A percentile compares a stretch with the other conserved stretches of the same genome.
Conservation (phyloP, 2,113 vertebrate species). For the Leptobrachium ailaonicum region DNA sequence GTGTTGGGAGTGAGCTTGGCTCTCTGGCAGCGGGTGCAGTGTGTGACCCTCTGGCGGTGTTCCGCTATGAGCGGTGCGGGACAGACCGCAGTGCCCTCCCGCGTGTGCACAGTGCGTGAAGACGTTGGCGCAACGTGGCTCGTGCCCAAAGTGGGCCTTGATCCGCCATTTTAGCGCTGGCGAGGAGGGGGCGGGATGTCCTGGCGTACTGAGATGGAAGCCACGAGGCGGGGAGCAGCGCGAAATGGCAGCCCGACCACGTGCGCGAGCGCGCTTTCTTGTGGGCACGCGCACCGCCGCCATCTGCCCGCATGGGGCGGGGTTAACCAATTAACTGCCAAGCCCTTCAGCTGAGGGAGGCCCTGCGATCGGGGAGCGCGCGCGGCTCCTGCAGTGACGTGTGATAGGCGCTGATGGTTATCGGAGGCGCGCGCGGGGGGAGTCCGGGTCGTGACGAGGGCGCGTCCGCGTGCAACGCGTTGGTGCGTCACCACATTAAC, state of each 20-base stretch:
- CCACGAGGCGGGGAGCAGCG: conserved; percentile 17
- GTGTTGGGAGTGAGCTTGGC: background rate
- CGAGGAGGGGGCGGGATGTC: conserved; percentile 17
- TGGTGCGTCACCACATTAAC: too few relatives aligned
- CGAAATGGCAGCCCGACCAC: conserved; percentile 30
- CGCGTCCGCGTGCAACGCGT: too few relatives aligned
- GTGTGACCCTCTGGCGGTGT: background rate
- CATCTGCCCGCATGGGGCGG: background rate
- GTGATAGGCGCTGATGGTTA: too few relatives aligned
- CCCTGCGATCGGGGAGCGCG: too few relatives aligned
- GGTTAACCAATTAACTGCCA: background rate
- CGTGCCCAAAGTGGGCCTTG: background rate
- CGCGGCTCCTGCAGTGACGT: too few relatives aligned
- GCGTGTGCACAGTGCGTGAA: too few relatives aligned
- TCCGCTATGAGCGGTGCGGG: too few relatives aligned
- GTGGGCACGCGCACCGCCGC: background rate
- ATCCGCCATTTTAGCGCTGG: conserved; percentile 20
- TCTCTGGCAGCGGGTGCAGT: background rate
- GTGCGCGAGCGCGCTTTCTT: background rate
- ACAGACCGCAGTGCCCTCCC: too few relatives aligned
- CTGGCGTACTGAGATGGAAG: conserved; percentile 13
- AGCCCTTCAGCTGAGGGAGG: too few relatives aligned
- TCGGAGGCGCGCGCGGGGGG: too few relatives aligned
- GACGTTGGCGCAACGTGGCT: background rate
- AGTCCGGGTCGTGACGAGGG: too few relatives aligned